Evolutionary conservation across 2,797 vertebrate genomes (phyloP), one percentile per base, ranked within the genome.

Genomic region (Rhyacichthys aspro): DNA sequence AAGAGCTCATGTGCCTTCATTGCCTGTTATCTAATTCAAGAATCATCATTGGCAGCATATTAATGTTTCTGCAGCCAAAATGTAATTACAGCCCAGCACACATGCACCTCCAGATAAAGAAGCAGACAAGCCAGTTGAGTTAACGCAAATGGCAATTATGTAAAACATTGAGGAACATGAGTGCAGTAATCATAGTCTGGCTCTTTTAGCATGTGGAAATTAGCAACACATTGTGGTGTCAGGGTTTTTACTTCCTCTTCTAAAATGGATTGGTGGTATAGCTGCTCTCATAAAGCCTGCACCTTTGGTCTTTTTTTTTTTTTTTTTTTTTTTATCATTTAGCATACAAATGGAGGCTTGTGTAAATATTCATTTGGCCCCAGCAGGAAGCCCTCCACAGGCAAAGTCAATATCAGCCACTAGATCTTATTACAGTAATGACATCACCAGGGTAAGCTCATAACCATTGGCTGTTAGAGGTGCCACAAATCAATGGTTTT

Each of bases 291-390:
- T 14, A 14, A 2, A 5, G 4, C 54, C 43, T 28, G 11, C 48
- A 11, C 33, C 37, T 11, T 2, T 9, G 58, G n/a, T 1, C 74
- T 64, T 15, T 11, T 28, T 38, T 42, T 63, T 47, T 60, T 16
- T 64, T 15, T 11, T 28, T 38, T 42, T 63, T 47, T 60, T 16
- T 72, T 78, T 70, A 10, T 15, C 17, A 36, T 77, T 85, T 78
- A 59, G 72, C 79, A 80, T 82, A 58, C 63, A 72, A 69, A 85
- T 54, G 11, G 19, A 43, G 52, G 14, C 47, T 46, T 71, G 63
- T 67, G 76, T 77, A 85, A 83, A 85, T 78, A 81, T 75, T 75
- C 2, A 19, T 78, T 78, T 49, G 77, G 33, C 78, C 60, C 23
- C 80, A 68, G 77, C 70, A 60, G 81, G 86, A 72, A 61, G 52